phyloP scores from a whole-genome alignment of 2,113 vertebrate genomes.

The Conger conger region DNA sequence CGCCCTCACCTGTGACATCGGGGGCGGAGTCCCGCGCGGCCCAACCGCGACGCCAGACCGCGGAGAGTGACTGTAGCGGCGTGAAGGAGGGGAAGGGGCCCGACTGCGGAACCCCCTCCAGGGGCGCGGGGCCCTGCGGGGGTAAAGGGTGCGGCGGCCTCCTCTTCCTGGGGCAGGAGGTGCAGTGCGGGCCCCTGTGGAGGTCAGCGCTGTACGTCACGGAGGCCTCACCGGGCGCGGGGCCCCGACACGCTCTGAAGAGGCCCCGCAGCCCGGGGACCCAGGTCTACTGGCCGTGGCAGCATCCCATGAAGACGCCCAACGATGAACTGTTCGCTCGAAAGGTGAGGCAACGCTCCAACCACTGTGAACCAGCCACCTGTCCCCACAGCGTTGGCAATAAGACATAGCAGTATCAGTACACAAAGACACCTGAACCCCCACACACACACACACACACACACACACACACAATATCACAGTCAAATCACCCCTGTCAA shows the following conservation, averaged over 20 bases:
- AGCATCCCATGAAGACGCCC: conserved; percentile 44
- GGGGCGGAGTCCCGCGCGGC: conserved; percentile 26
- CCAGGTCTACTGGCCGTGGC: conserved; percentile 37
- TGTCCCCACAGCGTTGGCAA: too few species aligned
- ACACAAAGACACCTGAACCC: too few species aligned
- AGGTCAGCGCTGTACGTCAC: background rate
- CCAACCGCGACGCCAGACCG: conserved; percentile 39
- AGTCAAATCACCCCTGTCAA: too few species aligned
- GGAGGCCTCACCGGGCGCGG: conserved; percentile 47
- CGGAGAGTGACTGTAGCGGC: conserved; percentile 39
- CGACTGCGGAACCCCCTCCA: conserved; percentile 46
- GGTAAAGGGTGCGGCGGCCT: conserved; percentile 41
- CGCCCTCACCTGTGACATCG: conserved; percentile 23
- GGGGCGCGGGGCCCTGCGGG: conserved; percentile 43
- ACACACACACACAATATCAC: too few species aligned
- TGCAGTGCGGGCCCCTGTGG: conserved; percentile 8
- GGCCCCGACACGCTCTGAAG: conserved; percentile 57
- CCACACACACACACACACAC: too few species aligned
- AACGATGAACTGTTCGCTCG: conserved; percentile 57
- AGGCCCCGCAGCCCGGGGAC: conserved; percentile 50
- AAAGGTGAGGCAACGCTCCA: conserved; percentile 66
- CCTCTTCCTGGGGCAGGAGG: conserved; percentile 45
- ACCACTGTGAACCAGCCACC: background rate
- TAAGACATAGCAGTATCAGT: too few species aligned
- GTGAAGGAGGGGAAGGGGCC: conserved; percentile 41